Conservation (phyloP, 2,113 vertebrate genomes). For the Pipra filicauda region DNA sequence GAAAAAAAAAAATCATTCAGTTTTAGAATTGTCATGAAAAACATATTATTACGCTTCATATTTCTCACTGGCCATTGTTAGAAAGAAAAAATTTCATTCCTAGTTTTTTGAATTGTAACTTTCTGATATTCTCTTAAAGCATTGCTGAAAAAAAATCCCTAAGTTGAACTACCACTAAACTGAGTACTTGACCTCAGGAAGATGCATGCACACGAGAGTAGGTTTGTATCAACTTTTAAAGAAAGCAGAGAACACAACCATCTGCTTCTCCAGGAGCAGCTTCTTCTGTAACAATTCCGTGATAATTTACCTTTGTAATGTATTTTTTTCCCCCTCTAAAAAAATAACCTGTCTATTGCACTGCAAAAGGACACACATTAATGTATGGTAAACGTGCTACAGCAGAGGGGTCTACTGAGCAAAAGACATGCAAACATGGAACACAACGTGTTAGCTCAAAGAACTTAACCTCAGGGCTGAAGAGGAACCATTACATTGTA, state of each 20-base stretch:
- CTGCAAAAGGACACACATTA: neutral
- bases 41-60: neutral
- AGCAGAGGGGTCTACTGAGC: neutral
- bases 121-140: neutral
- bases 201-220: accelerated
- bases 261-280: neutral
- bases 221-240: neutral
- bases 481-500: neutral
- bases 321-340: neutral
- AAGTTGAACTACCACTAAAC: neutral
- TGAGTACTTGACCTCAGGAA: neutral
- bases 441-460: neutral
- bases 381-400: neutral
- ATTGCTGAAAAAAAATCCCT: accelerated
- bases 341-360: neutral
- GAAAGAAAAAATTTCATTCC: neutral
- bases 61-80: neutral
- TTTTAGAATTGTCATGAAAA: neutral
- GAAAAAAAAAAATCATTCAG: neutral
- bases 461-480: neutral
- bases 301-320: neutral
- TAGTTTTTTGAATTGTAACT: neutral
- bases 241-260: neutral
- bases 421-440: neutral
- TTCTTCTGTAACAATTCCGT: neutral